Evolutionary conservation across 2,113 vertebrate genomes (phyloP), one percentile per base, ranked within the genome.

Genomic region (Phrynocephalus versicolor): DNA sequence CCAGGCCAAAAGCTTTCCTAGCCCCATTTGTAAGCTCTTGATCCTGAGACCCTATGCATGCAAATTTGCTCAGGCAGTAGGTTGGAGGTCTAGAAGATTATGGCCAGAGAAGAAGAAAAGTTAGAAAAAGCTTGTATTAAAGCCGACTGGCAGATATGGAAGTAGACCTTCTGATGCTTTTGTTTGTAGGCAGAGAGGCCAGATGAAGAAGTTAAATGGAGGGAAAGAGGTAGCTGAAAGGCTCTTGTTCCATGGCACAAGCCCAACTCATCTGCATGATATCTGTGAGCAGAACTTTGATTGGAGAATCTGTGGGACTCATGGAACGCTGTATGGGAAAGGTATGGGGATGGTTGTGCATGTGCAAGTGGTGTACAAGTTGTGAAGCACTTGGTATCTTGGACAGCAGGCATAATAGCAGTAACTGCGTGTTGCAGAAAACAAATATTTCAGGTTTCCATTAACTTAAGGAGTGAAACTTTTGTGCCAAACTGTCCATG

Each of bases 271-370:
- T 0, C 16, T 96, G 0, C 71, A 94, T 0, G 92, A 91, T 90
- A 96, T 97, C 89, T 97, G 96, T 83, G 79, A 73, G 39, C 89
- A 95, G 87, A 97, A 97, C 95, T 98, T 98, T 1, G 91, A 96
- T 94, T 97, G 97, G 96, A 94, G 96, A 15, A 88, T 97, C 88
- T 98, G 95, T 87, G 96, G 97, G 7, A 93, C 91, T 21, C 91
- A 95, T 2, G 96, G 96, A 2, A 97, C 97, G 0, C 90, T 91
- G 23, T 97, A 87, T 3, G 97, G 97, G 92, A 98, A 96, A 96
- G 96, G 96, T 98, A 93, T 70, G 81, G 14, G 13, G 15, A 33
- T 15, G 13, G 15, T 25, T 15, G 21, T 58, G 69, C 23, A 1
- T 3, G 3, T 60, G 45, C 45, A 51, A 51, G 10, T 7, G 39